Evolutionary conservation across 2,113 vertebrate species (phyloP).

Genomic region (Carettochelys insculpta): DNA sequence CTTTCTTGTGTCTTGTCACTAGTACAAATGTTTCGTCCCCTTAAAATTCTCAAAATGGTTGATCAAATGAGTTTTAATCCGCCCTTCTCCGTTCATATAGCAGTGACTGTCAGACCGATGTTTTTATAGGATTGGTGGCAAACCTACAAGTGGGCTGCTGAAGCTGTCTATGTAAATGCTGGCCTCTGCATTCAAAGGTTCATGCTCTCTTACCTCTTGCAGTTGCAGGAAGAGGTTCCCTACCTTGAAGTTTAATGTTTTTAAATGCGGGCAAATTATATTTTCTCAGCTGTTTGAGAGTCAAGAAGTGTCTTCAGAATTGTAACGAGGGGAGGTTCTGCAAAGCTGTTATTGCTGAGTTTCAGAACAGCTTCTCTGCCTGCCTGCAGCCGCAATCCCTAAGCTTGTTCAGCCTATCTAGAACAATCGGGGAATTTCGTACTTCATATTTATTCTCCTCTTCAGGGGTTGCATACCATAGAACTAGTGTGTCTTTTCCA

Average conservation of each 20-base stretch:
- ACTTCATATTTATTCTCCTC: neutral
- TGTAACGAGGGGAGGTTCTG: neutral
- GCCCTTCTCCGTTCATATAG: neutral
- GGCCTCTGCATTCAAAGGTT: neutral
- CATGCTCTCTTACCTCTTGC: neutral
- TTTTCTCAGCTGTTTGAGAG: conserved; percentile 1
- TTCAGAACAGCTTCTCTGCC: neutral
- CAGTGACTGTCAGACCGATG: neutral
- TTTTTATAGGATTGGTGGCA: neutral
- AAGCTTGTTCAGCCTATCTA: neutral
- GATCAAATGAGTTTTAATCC: neutral
- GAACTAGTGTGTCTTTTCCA: neutral
- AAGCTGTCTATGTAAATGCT: neutral
- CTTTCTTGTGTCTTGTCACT: too few relatives aligned
- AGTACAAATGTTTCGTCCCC: neutral
- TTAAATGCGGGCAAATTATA: neutral
- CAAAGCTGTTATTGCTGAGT: neutral
- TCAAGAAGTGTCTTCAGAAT: neutral
- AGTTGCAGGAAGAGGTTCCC: neutral
- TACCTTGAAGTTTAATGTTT: neutral
- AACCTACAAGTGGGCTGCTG: neutral
- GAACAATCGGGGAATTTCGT: neutral
- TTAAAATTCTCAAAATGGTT: neutral
- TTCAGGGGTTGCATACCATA: neutral
- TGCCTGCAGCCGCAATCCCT: neutral